Base-by-base conservation (phyloP, 2,888 invertebrate genomes). In the Phaonia tiefii region DNA sequence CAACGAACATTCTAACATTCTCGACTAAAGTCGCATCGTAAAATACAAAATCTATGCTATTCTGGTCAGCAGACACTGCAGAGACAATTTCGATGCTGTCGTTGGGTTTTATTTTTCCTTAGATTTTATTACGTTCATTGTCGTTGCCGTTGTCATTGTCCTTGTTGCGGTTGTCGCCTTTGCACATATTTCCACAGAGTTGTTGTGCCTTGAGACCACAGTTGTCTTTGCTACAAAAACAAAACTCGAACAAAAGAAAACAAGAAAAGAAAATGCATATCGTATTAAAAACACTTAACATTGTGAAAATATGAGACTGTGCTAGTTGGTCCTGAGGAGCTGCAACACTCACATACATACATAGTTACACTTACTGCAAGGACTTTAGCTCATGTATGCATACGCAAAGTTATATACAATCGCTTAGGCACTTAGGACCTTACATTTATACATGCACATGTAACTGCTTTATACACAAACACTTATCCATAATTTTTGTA, bases 251-350 rank as follows among this genome's bases (percentile, higher is more conserved):
- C 54, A 25, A 25, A 51, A 10, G 20, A 11, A 5, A 44, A 46
- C 2, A 3, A 42, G 46, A 46, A 46, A 15, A 11, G 17, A 49
- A 54, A 3, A 31, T 31, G 8, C 31, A 31, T 31, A 31, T 31
- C 8, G 20, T 54, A 25, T 54, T 22, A 54, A 54, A 54, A 54
- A 54, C 54, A 54, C 54, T 54, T 54, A 54, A 54, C 54, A 54
- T 54, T 54, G 22, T 25, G 25, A 25, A 54, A 54, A 25, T 54
- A 25, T 54, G 54, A 54, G 11, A 25, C 54, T 3, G 54, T n/a
- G n/a, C n/a, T n/a, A 5, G 5, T 46, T 15, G 25, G 51, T 51
- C 22, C 11, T 20, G 5, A 22, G 1, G 22, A 51, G 51, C 51
- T 51, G 51, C 20, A 49, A 31, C 31, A 31, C 31, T 31, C 31